Evolutionary conservation across 2,113 vertebrate species (phyloP), one percentile per base, ranked within the genome.

Genomic region (Proterorhinus semilunaris): DNA sequence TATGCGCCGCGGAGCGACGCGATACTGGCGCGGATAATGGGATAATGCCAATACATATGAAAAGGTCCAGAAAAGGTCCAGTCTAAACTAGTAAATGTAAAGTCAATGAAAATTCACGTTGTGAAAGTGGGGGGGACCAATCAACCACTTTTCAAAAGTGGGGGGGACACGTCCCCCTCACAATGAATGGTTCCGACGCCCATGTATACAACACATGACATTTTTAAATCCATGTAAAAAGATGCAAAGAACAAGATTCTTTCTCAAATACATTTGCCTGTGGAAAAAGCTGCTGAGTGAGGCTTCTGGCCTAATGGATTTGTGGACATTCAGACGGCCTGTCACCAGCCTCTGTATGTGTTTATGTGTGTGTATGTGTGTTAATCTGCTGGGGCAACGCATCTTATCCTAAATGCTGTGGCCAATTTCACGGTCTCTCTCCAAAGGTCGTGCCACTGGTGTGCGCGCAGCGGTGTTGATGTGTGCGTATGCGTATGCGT

Each of bases 361-460:
- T 6, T 16, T 48, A 21, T 44, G 53, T 36, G 64, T 43, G 68
- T 66, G 62, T 27, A 43, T 46, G 66, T 61, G 68, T 77, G 72
- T 74, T 82, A 84, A 87, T 85, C 84, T 87, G 79, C 69, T 66
- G 82, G 83, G 85, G 78, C 64, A 87, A 83, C 86, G 80, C 88
- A 87, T 85, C 84, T 79, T 86, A 83, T 88, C 84, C 81, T 81
- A 89, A 91, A 91, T 85, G 85, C 88, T 88, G 89, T 79, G 89
- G 88, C 86, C 89, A 92, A 93, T 93, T 93, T 93, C 91, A 93
- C 86, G 88, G 88, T 91, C 82, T 86, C 81, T 78, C 84, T 83
- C 86, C 80, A 91, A 92, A 91, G 90, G 90, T 90, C 77, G 62
- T 86, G 83, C 79, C 87, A 83, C 80, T 62, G 44, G 68, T 69